Evolutionary conservation across 2,797 vertebrate genomes (phyloP), one percentile per base, ranked within the genome.

Genomic region (Odontamblyopus lacepedii): DNA sequence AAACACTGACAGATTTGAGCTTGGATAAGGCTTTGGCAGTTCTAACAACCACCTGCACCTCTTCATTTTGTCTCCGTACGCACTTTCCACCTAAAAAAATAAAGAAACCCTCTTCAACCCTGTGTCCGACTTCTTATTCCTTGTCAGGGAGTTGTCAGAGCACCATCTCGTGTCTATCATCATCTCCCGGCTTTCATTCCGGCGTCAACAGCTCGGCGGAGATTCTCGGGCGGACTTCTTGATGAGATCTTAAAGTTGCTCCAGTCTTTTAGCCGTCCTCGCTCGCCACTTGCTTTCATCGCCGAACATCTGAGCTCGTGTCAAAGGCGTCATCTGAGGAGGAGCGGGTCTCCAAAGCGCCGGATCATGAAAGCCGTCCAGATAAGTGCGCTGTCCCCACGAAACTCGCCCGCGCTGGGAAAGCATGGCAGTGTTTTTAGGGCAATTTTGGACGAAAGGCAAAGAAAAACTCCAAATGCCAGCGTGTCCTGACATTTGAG

Each of bases 311-410:
- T 64, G 38, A 26, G 38, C 27, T 48, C 38, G 15, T 48, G 63
- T 64, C 63, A 64, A 48, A 64, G 63, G 38, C 8, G 26, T 64
- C 63, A 64, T 64, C 35, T 64, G 63, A 44, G 38, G 63, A 27
- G 44, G 35, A 48, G 26, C 38, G 19, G 3, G 27, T 64, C 63
- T 44, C 38, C 44, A 27, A 64, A 64, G 18, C 26, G 38, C 8
- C 12, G 9, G 13, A 64, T 15, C 38, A 44, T 64, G 11, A 44
- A 64, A 64, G 63, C 4, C 12, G 19, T 26, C 38, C 5, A n/a
- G 23, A 44, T 19, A 26, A n/a, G 12, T 64, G 38, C 38, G 23
- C n/a, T 8, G 38, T 44, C 63, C 38, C 38, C 38, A 26, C 15
- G 16, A 23, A 44, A 13, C 12, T 7, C 15, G 5, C 32, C n/a